A percentile compares a stretch with the other conserved stretches of the same genome.
Evolutionary conservation across 2,797 vertebrate genomes (phyloP).

Genomic region (Thaleichthys pacificus): DNA sequence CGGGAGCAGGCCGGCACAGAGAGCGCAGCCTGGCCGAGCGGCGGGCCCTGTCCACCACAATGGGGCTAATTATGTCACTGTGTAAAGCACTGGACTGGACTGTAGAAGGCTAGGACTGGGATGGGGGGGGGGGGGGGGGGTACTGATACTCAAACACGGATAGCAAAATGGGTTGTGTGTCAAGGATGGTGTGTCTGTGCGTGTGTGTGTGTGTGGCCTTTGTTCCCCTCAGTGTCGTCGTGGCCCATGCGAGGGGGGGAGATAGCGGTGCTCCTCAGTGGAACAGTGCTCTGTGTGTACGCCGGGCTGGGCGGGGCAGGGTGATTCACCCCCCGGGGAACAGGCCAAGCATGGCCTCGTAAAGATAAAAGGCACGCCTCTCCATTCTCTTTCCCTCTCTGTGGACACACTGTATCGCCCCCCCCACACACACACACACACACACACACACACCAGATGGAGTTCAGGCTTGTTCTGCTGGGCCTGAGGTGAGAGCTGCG

Average conservation of each 20-base stretch:
- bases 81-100: background rate
- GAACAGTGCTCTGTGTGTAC: background rate
- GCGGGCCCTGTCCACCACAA: constrained; percentile 46
- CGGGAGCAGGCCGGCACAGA: constrained; percentile 59
- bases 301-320: background rate
- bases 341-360: background rate
- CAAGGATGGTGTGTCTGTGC: constrained; percentile 30
- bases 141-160: constrained; percentile 29
- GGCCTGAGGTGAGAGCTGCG: constrained; percentile 25
- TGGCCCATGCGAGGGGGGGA: background rate
- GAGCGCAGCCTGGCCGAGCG: constrained; percentile 39
- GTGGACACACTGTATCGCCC: background rate
- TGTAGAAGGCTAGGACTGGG: background rate
- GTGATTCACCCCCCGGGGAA: too few relatives aligned
- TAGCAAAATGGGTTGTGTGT: background rate
- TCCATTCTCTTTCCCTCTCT: background rate
- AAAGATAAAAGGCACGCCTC: background rate
- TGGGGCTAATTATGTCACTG: constrained; percentile 31
- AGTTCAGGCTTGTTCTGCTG: constrained; percentile 20
- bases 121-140: background rate
- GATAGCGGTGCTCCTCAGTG: background rate
- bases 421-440: background rate
- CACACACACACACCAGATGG: constrained; percentile 26
- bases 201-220: background rate
- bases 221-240: too few relatives aligned